A percentile compares a stretch with the other conserved stretches of the same genome.
phyloP scores from a whole-genome alignment of 2,797 vertebrate species.

The Xiphophorus birchmanni region DNA sequence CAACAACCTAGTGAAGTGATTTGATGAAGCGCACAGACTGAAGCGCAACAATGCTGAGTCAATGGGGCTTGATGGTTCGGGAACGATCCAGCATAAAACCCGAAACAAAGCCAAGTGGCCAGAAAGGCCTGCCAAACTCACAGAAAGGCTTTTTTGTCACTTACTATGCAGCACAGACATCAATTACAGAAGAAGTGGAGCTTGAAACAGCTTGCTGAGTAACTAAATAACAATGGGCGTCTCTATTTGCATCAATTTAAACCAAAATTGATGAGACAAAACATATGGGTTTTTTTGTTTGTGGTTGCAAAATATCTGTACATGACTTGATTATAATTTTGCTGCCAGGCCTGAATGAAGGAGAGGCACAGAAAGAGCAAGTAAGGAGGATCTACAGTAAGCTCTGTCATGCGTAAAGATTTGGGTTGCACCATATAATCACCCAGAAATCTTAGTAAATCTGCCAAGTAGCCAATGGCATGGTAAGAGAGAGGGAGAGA shows the following conservation, averaged over 20 bases:
- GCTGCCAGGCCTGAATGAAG: conserved; percentile 12
- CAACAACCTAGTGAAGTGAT: conserved; percentile 12
- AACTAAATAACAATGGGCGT: too few relatives aligned
- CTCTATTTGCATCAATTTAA: background rate
- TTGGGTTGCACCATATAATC: conserved; percentile 61
- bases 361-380: conserved; percentile 10
- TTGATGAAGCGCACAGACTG: conserved; percentile 29
- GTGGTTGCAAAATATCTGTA: conserved; percentile 1
- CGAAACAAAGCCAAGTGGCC: conserved; percentile 52
- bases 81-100: conserved; percentile 46
- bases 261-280: conserved; percentile 7
- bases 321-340: background rate
- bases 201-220: background rate
- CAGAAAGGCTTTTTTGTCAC: conserved; percentile 13
- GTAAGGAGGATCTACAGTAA: conserved; percentile 43
- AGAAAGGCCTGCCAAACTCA: conserved; percentile 41
- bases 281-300: background rate
- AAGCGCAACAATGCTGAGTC: conserved; percentile 66
- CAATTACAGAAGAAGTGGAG: background rate
- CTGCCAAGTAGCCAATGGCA: conserved; percentile 26
- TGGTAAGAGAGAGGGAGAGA: background rate
- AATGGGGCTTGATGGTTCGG: conserved; percentile 52
- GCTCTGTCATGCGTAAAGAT: conserved; percentile 69
- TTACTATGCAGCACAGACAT: background rate
- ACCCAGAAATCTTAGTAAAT: conserved; percentile 61